Conservation (phyloP, 1,140 invertebrate genomes). For the Calliphora vicina region DNA sequence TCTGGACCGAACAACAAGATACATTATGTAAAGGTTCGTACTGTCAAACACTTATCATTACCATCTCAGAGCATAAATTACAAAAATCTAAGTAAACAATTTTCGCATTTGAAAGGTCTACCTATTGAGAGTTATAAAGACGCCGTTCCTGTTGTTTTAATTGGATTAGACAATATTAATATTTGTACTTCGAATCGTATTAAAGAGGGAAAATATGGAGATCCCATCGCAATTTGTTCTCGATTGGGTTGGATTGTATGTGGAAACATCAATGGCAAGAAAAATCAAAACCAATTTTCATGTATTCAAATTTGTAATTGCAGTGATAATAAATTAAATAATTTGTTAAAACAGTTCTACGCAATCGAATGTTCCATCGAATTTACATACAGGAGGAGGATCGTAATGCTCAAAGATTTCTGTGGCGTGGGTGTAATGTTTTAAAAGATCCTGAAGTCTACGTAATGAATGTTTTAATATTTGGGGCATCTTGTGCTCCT, state of each 20-base stretch:
- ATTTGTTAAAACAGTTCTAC: too few relatives aligned
- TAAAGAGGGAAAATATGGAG: background rate
- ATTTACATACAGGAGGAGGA: conserved; percentile 44
- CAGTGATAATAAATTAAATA: too few relatives aligned
- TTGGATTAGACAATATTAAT: background rate
- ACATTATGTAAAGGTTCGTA: background rate
- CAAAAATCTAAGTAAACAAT: background rate
- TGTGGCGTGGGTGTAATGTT: conserved; percentile 52
- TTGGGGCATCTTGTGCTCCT: conserved; percentile 55
- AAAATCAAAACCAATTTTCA: too few relatives aligned
- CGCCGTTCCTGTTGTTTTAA: background rate
- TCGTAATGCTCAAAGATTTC: conserved; percentile 46
- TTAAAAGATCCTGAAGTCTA: conserved; percentile 39
- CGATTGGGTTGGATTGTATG: background rate
- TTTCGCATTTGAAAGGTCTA: background rate
- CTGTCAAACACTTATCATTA: conserved; percentile 6
- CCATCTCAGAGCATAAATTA: conserved; percentile 17
- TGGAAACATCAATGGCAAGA: background rate
- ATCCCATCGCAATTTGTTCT: background rate
- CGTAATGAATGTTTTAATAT: conserved; percentile 41
- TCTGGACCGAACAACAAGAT: background rate
- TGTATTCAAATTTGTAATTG: conserved; percentile 25
- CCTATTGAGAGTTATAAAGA: background rate
- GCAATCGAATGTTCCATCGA: conserved; percentile 59
- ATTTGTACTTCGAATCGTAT: background rate